Evolutionary conservation across 2,888 invertebrate genomes (phyloP), one percentile per base, ranked within the genome.

Genomic region (Adelognathus sp.): DNA sequence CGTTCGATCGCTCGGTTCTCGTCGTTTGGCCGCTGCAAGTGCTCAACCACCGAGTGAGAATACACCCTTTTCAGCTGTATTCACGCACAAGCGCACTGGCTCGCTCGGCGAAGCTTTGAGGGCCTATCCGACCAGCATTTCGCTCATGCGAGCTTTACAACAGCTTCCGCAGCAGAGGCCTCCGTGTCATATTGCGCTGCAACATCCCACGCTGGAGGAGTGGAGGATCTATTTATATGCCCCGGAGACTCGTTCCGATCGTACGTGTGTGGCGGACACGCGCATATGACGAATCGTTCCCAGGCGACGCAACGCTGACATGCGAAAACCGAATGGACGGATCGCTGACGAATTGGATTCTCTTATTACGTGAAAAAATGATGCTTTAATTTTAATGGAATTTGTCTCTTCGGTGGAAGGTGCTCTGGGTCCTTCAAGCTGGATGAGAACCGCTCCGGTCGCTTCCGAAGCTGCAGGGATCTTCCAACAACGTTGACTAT

Each of bases 231-330:
- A 50, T 50, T 24, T 24, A 44, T 52, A 52, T 16, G 29, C 73
- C 73, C 77, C 16, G 16, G 73, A 56, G 73, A 14, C 33, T 61
- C 33, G 29, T 72, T 72, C 11, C 36, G 21, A 31, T 18, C 52
- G 16, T 14, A 41, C 41, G 21, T 31, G 71, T 39, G 50, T 60
- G 54, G 52, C 56, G 31, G 24, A 52, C 36, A 36, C 39, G 36
- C 16, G 54, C 27, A 56, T 63, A 73, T 73, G 63, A 77, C 73
- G 63, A 67, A 77, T 77, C 39, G 72, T 31, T 63, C 39, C 63
- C 73, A 11, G 27, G 54, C 29, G 73, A 27, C 39, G 41, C 9
- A 24, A n/a, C 44, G 11, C 24, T 63, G 5, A n/a, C 44, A 21
- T 50, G 3, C 18, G 21, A 11, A 58, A 58, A 11, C 18, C 16